Evolutionary conservation across 2,113 vertebrate genomes (phyloP), one percentile per base, ranked within the genome.

Genomic region (Hymenochirus boettgeri): DNA sequence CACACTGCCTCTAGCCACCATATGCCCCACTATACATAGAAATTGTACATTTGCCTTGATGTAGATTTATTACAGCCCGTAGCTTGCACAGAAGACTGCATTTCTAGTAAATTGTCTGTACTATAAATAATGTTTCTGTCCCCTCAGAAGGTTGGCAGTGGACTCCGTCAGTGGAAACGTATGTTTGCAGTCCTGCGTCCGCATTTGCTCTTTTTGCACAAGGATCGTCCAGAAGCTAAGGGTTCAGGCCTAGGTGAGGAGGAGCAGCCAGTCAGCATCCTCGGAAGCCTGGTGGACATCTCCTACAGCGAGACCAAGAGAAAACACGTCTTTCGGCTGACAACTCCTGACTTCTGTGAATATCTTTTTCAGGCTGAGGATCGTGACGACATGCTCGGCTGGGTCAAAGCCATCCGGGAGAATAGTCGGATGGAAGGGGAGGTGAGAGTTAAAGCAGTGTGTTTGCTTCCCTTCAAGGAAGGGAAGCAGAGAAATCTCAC

Each of bases 321-420:
- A 65, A 97, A 95, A 80, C 91, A 99, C 75, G 93, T 93, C 57
- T 93, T 99, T 83, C 86, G 94, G 10, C 89, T 98, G 77, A 97
- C 92, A 84, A 99, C 96, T 52, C 92, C 96, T 90, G 95, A 99
- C 91, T 99, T 95, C 89, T 97, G 94, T 81, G 96, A 99, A 91
- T 97, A 96, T 89, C 92, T 99, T 86, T 92, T 99, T 85, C 96
- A 99, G 89, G 95, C 94, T 46, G 95, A 97, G 86, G 92, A 95
- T 86, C 86, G 94, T 58, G 93, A 99, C 70, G 94, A 97, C 85
- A 98, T 99, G 96, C 90, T 99, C 86, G 87, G 90, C 80, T 99
- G 96, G 96, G 94, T 98, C 78, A 91, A 90, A 85, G 90, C 88
- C 79, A 96, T 99, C 84, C 83, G 91, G 64, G 95, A 98, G 74